Percentiles rank a stretch among this genome's conserved stretches.
phyloP scores from a whole-genome alignment of 2,797 vertebrate genomes.

The Rhinichthys osculus region DNA sequence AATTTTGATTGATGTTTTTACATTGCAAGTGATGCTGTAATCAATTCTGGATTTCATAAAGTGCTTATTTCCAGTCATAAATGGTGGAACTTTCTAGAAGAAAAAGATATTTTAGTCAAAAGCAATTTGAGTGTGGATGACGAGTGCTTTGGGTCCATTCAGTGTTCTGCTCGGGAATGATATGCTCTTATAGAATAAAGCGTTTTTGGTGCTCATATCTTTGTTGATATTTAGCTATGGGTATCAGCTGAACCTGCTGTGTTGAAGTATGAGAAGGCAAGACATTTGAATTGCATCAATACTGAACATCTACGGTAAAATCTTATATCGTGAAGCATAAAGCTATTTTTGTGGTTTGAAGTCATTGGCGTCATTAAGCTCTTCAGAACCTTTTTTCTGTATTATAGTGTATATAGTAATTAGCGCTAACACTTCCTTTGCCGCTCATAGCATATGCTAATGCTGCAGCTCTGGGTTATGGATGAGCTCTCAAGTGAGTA shows the following conservation, averaged over 20 bases:
- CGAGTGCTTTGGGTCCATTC: background rate
- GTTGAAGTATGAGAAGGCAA: background rate
- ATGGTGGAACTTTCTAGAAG: background rate
- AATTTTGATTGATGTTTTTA: slow-evolving; percentile 27
- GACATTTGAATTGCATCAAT: background rate
- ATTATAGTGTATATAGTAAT: slow-evolving; percentile 1
- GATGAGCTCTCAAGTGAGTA: slow-evolving; percentile 49
- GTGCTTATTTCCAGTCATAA: background rate
- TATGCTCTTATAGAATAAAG: slow-evolving; percentile 7
- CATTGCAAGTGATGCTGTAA: background rate
- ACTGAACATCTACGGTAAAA: background rate
- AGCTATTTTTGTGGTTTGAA: background rate
- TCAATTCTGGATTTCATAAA: slow-evolving; percentile 10
- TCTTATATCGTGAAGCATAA: background rate
- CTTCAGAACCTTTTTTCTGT: slow-evolving; percentile 34
- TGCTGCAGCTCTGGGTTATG: slow-evolving; percentile 45
- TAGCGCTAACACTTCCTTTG: slow-evolving; percentile 4
- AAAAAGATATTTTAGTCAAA: slow-evolving; percentile 17
- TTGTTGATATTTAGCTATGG: slow-evolving; percentile 2
- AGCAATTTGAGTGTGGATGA: background rate
- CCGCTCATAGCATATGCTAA: slow-evolving; percentile 39
- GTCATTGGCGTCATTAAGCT: slow-evolving; percentile 29
- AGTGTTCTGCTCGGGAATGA: background rate
- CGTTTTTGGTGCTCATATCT: background rate
- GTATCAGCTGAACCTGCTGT: background rate